Conservation (phyloP, 2,888 invertebrate genomes). For the Xestia rhomboidea region DNA sequence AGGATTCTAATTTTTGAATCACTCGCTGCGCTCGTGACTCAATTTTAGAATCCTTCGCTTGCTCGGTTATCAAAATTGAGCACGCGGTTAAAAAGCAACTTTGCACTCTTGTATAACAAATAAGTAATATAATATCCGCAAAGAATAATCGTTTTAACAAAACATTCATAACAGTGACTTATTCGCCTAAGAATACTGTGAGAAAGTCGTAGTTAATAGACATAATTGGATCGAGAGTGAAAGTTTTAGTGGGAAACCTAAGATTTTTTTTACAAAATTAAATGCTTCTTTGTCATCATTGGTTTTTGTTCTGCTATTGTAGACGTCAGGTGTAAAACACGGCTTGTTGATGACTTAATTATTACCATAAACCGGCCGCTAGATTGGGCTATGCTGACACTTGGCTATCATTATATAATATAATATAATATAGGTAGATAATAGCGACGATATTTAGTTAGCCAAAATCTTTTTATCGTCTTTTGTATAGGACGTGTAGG, state of each 20-base stretch:
- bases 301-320: slow-evolving; percentile 61
- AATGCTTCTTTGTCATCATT: slow-evolving; percentile 71
- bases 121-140: slow-evolving; percentile 7
- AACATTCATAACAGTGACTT: slow-evolving; percentile 48
- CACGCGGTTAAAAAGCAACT: too few species aligned
- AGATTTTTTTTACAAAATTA: slow-evolving; percentile 68
- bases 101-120: too few species aligned
- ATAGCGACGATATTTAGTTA: neutral
- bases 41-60: too few species aligned
- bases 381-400: neutral
- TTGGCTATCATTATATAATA: neutral
- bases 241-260: slow-evolving; percentile 79
- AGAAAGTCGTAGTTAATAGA: slow-evolving; percentile 80
- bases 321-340: slow-evolving; percentile 35
- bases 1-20: too few species aligned
- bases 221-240: slow-evolving; percentile 83
- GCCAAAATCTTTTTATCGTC: neutral
- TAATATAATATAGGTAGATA: neutral
- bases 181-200: slow-evolving; percentile 75
- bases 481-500: neutral
- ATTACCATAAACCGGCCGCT: neutral
- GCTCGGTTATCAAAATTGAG: too few species aligned
- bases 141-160: slow-evolving; percentile 20
- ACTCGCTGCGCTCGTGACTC: too few species aligned
- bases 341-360: slow-evolving; percentile 34